Conservation (phyloP, 1,140 invertebrate species). For the Lepidostoma basale region DNA sequence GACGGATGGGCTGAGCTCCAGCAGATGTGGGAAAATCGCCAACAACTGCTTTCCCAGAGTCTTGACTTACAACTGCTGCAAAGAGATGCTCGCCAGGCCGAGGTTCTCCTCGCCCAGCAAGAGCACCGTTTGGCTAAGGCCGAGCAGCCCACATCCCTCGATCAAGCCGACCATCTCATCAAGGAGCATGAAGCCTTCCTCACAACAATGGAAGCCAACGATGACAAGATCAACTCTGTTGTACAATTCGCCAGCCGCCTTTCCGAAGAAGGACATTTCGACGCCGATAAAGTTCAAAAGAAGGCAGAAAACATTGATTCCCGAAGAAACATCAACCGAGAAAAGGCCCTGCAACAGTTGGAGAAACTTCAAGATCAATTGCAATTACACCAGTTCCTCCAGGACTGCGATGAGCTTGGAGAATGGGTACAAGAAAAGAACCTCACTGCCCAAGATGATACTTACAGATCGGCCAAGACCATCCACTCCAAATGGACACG, state of each 20-base stretch:
- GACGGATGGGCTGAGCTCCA: conserved; percentile 99
- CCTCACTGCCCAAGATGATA: conserved; percentile 97
- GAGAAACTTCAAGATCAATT: conserved; percentile 94
- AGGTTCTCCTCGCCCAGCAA: conserved; percentile 96
- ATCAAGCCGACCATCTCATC: conserved; percentile 96
- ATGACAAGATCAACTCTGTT: conserved; percentile 97
- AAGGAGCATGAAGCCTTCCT: conserved; percentile 98
- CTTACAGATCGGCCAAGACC: conserved; percentile 96
- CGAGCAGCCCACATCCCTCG: conserved; percentile 91
- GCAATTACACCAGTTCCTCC: conserved; percentile 94
- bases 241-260: conserved; percentile 91
- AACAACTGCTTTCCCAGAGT: conserved; percentile 92
- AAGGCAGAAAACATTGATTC: conserved; percentile 95
- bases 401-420: conserved; percentile 97
- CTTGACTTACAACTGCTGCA: conserved; percentile 95
- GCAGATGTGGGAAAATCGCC: conserved; percentile 99
- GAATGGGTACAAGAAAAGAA: conserved; percentile 99
- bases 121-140: conserved; percentile 91
- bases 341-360: conserved; percentile 88
- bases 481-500: conserved; percentile 99
- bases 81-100: conserved; percentile 95
- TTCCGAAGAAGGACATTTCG: conserved; percentile 88
- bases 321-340: conserved; percentile 86
- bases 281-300: conserved; percentile 92
- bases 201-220: conserved; percentile 99